A percentile compares a stretch with the other conserved stretches of the same genome.
phyloP scores from a whole-genome alignment of 30 jellyfish, hydroid and myxozoan genomes.

The Clytia hemisphaerica region DNA sequence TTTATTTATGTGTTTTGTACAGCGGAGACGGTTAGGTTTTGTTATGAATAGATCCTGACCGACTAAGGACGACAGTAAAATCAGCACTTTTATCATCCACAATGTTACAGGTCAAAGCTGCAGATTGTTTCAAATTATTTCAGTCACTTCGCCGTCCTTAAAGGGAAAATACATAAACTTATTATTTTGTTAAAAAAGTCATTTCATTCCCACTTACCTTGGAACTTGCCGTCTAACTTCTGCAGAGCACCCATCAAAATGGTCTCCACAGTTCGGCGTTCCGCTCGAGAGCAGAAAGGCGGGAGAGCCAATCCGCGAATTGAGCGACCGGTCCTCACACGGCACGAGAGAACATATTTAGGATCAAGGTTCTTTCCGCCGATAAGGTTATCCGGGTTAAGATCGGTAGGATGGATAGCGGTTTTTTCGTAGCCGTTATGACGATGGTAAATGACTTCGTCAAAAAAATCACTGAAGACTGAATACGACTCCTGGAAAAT shows the following conservation, averaged over 20 bases:
- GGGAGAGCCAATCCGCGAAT: slow-evolving; percentile 65
- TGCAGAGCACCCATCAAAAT: slow-evolving; percentile 37
- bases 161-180: no score
- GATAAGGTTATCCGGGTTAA: slow-evolving; percentile 36
- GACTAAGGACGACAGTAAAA: no score
- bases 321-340: slow-evolving; percentile 73
- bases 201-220: slow-evolving; percentile 28
- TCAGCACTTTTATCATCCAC: no score
- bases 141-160: no score
- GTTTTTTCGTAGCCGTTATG: slow-evolving; percentile 53
- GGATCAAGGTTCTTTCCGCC: slow-evolving; percentile 72
- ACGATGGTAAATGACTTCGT: slow-evolving; percentile 56
- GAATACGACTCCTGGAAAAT: slow-evolving; percentile 51
- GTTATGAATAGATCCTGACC: no score
- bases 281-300: slow-evolving; percentile 76
- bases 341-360: slow-evolving; percentile 62
- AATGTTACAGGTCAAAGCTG: no score
- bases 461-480: slow-evolving; percentile 44
- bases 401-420: slow-evolving; percentile 50
- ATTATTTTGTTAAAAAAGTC: no score
- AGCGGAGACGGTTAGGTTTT: no score
- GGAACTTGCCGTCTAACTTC: slow-evolving; percentile 38
- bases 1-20: no score
- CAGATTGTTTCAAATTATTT: no score
- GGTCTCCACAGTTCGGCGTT: slow-evolving; percentile 52